Conservation (phyloP, 2,888 invertebrate species). For the Drosophila kambysellisi region DNA sequence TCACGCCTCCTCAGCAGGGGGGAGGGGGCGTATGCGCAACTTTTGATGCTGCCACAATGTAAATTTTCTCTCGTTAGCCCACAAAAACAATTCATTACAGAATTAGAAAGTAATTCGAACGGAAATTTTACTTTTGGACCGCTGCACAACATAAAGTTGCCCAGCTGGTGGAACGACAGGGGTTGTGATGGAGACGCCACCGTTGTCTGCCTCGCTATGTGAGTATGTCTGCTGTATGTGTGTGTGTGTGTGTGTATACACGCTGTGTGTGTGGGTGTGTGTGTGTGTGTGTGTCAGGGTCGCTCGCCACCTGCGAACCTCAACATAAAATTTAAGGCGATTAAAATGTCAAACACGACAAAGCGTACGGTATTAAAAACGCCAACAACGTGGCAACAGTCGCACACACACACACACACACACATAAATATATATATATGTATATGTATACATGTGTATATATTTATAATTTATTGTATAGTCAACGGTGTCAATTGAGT, state of each 20-base stretch:
- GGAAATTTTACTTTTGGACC: constrained; percentile 78
- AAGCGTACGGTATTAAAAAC: constrained; percentile 78
- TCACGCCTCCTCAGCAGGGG: background rate
- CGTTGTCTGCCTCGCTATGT: constrained; percentile 4
- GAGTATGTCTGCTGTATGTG: background rate
- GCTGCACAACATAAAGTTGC: constrained; percentile 67
- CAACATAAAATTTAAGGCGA: constrained; percentile 82
- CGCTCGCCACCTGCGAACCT: constrained; percentile 64
- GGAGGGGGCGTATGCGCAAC: constrained; percentile 66
- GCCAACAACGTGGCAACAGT: constrained; percentile 70
- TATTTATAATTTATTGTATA: background rate
- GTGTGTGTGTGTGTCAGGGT: background rate
- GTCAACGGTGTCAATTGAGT: constrained; percentile 20
- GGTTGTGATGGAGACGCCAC: constrained; percentile 4
- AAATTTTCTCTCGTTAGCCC: constrained; percentile 70
- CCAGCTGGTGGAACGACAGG: constrained; percentile 20
- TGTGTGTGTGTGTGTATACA: constrained; percentile 9
- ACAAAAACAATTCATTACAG: constrained; percentile 80
- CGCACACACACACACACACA: constrained; percentile 30
- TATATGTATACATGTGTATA: background rate
- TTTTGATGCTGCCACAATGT: constrained; percentile 71
- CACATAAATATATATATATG: background rate
- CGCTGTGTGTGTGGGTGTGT: constrained; percentile 1
- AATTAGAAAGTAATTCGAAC: constrained; percentile 81
- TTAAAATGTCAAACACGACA: constrained; percentile 83